Conservation (phyloP, 2,113 vertebrate genomes). For the Ammodytes marinus region DNA sequence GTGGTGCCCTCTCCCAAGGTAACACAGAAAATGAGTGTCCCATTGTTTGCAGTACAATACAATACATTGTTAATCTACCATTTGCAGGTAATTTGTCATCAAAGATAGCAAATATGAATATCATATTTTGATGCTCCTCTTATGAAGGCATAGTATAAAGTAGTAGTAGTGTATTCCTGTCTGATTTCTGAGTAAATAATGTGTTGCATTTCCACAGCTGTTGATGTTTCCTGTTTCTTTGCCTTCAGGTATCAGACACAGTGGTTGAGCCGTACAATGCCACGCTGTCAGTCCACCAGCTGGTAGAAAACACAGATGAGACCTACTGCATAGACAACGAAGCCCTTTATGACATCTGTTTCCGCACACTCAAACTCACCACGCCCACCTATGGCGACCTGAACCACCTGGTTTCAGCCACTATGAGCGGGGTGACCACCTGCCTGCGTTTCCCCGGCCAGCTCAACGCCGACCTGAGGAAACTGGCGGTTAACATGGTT, state of each 20-base stretch:
- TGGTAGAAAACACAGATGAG: conserved; percentile 95
- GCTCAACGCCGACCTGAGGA: conserved; percentile 92
- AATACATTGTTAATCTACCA: not conserved
- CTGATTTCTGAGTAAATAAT: not conserved
- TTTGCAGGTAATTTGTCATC: not conserved
- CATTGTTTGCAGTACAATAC: too few species aligned
- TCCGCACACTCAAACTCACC: conserved; percentile 93
- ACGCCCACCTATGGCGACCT: conserved; percentile 92
- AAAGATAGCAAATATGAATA: not conserved
- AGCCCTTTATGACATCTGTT: conserved; percentile 94
- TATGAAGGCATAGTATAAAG: not conserved
- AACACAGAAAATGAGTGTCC: not conserved
- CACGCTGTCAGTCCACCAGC: conserved; percentile 91
- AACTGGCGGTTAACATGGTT: conserved; percentile 94
- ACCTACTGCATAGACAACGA: conserved; percentile 96
- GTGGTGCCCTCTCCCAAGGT: conserved; percentile 90
- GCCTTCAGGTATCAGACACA: conserved; percentile 87
- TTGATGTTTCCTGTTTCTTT: not conserved
- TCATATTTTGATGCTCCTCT: not conserved
- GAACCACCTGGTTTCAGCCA: conserved; percentile 93
- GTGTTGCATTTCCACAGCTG: not conserved
- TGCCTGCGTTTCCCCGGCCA: conserved; percentile 92
- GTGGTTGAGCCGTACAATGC: conserved; percentile 94
- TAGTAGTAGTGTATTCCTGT: not conserved
- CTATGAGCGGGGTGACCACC: conserved; percentile 94